Evolutionary conservation across 2,797 vertebrate genomes (phyloP), one percentile per base, ranked within the genome.

Genomic region (Gobio occitaniae): DNA sequence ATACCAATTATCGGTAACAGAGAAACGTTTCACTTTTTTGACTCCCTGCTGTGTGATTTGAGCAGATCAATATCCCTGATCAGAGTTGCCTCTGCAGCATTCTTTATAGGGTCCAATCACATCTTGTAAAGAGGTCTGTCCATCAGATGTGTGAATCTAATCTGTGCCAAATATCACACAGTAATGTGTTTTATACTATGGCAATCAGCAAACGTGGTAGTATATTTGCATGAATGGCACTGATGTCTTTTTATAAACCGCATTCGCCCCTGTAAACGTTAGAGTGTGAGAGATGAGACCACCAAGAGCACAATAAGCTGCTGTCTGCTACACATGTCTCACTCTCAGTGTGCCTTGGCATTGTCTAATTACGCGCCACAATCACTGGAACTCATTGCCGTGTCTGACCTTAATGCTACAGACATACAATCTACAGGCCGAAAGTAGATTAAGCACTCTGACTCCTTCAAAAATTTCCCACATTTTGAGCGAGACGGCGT

Each of bases 1-100:
- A 95, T 86, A 93, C 90, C 93, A 94, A 95, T 96, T 95, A 95
- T 94, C 59, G 92, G 94, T 93, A 94, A 92, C 91, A 92, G 88
- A 86, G 90, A 89, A 93, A 91, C 89, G 92, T 92, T 92, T 92
- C 90, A 93, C 91, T 93, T 86, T 91, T 91, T 93, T 90, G 82
- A 89, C 92, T 88, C 87, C 91, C 85, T 82, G 90, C 91, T 87
- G 90, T 84, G 89, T 93, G 90, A 94, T 93, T 93, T 91, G 92
- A 90, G 89, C 90, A 91, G 93, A 95, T 95, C 94, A 93, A 95
- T 95, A 91, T 89, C 89, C 80, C 89, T 93, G 91, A 92, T 93
- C 91, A 86, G 84, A 52, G 65, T 41, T 79, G 56, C 56, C 44
- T 63, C 77, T 85, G 68, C 77, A 41, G 77, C 68, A 85, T 63